A percentile compares a stretch with the other conserved stretches of the same genome.
These are phyloP conservation scores for Apodemus agrarius DNA, from an alignment of 2,797 vertebrate genomes.

Conservation along the genomic window DNA sequence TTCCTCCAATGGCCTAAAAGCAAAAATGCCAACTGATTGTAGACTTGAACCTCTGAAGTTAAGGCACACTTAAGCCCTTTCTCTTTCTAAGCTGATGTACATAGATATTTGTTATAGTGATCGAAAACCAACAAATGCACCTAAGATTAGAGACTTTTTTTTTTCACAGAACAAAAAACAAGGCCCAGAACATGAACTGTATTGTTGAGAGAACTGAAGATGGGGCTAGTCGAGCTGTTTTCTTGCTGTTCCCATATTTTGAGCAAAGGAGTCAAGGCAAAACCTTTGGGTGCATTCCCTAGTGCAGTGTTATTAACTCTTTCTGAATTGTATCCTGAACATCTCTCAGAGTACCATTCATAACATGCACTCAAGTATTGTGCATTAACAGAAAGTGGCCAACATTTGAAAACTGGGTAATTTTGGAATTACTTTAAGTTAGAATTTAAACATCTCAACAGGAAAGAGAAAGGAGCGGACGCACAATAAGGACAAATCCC, in stretches of 20 bases:
- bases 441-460: conserved; percentile 11
- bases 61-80: not conserved
- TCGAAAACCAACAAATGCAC: not conserved
- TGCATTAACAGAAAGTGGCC: not conserved
- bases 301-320: fast-evolving
- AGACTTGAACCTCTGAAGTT: not conserved
- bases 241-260: not conserved
- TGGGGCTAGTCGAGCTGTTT: not conserved
- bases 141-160: not conserved
- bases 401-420: not conserved
- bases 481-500: not conserved
- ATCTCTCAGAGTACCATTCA: not conserved
- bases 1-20: not conserved
- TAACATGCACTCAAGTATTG: not conserved
- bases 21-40: not conserved
- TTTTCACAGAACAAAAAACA: not conserved
- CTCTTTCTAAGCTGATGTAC: not conserved
- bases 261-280: not conserved
- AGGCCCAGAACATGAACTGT: not conserved
- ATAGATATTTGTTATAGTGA: not conserved
- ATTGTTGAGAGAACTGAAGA: not conserved
- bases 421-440: conserved; percentile 9
- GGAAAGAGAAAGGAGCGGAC: not conserved
- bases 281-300: not conserved
- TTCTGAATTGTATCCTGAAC: not conserved